These are phyloP conservation scores for Latrodectus hesperus DNA, from an alignment of 2,888 invertebrate species.

Conservation along the genomic window DNA sequence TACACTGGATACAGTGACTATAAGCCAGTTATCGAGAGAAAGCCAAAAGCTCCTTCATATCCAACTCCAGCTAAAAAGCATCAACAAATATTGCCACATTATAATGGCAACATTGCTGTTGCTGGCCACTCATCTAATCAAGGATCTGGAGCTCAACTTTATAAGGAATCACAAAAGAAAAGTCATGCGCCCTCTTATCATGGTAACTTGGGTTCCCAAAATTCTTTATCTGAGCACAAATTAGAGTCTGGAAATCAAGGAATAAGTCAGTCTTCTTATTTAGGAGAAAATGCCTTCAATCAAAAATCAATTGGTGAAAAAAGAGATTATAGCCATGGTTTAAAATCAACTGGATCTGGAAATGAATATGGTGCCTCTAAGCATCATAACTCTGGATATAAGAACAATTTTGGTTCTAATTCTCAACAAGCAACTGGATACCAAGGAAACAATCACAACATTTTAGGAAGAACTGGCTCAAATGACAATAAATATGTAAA, in stretches of 20 bases:
- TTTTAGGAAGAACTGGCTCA: no score
- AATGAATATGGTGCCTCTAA: no score
- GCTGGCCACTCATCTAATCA: not conserved
- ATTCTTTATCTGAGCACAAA: not conserved
- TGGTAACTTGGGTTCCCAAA: not conserved
- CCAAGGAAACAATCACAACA: no score
- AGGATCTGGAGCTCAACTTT: not conserved
- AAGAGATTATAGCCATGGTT: no score
- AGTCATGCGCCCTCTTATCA: not conserved
- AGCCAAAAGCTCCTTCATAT: not conserved
- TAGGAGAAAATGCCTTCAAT: no score
- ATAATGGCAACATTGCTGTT: slow-evolving; percentile 14
- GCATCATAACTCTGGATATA: no score
- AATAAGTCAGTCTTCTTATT: no score
- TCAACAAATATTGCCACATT: slow-evolving; percentile 2
- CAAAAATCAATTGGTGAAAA: no score
- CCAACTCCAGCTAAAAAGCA: not conserved
- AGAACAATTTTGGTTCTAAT: no score
- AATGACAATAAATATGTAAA: no score
- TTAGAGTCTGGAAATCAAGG: not conserved
- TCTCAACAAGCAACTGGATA: no score
- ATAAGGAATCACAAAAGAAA: not conserved
- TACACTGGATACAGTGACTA: slow-evolving; percentile 35
- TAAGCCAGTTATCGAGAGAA: not conserved
- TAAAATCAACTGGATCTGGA: no score